Evolutionary conservation across 2,797 vertebrate genomes (phyloP), one percentile per base, ranked within the genome.

Genomic region (Bradypodion ventrale): DNA sequence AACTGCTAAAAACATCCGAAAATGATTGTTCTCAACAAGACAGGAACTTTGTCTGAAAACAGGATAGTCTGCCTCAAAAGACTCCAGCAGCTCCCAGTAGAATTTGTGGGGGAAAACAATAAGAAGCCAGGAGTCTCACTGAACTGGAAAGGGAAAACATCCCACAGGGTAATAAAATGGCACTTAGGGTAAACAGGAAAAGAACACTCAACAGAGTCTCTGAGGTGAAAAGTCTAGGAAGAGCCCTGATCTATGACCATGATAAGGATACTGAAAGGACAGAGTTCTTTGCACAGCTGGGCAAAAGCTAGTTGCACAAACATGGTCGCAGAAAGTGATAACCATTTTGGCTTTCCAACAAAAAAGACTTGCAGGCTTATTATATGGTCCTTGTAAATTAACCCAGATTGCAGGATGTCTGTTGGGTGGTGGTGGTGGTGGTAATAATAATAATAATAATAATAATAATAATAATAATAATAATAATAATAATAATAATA

Each of bases 31-130:
- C 91, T 89, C 93, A 94, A 89, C 81, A 92, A 91, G 91, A 91
- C 89, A 93, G 93, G 92, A 92, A 92, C 89, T 87, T 94, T 62
- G 25, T 90, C 95, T 94, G 93, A 96, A 97, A 97, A 96, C 94
- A 97, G 95, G 96, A 97, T 96, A 94, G 84, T 83, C 91, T 80
- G 86, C 85, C 91, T 88, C 85, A 89, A 92, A 94, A 92, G 93
- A 90, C 83, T 86, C 89, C 77, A 75, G 32, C 83, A 87, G 88
- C 92, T 96, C 95, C 95, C 93, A 27, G 82, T 85, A 96, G 94
- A 95, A 91, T 82, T 89, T 72, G 91, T 90, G 87, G 56, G 44
- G n/a, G n/a, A 78, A 96, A 96, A 95, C 94, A 96, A 96, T 15
- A 56, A 94, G 92, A 93, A 91, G 85, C 87, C 87, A 84, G 75